Base-by-base conservation (phyloP, 1,140 invertebrate species). In the Drosophila kepulauana region DNA sequence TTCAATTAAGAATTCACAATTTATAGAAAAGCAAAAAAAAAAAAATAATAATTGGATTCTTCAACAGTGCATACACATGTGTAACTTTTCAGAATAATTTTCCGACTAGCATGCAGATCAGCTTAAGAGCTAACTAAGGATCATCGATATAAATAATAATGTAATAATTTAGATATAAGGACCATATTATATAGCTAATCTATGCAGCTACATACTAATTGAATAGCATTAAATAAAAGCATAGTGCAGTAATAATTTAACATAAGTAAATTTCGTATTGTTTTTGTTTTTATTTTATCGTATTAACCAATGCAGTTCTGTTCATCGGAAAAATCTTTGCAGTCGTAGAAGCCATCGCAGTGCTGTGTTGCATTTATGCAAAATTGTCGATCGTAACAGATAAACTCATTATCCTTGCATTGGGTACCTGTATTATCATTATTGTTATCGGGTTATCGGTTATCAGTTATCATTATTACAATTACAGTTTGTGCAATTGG, bases 241-340 rank as follows among this genome's bases (percentile, higher is more conserved):
- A 43, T 48, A 48, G 35, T 38, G 35, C 35, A 38, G 16, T 45
- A 28, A 59, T 45, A 28, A 59, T 35, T 62, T 57, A 46, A 35
- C 15, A 11, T 16, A 16, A 28, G 33, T 49, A 54, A 52, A 38
- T 56, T 61, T 62, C 35, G 16, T 28, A 5, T 48, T 25, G 20
- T 25, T 25, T 25, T 25, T 25, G 20, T 25, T 25, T 25, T 25
- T 25, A 4, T 62, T 79, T 38, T 38, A 38, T 38, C 10, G 35
- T 38, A 90, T 89, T 89, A 92, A 92, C 92, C 92, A 93, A 96
- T 94, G 95, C 97, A 98, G 93, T 96, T 95, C 93, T 97, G 95
- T 94, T 98, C 97, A 93, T 98, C 98, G 78, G 97, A 97, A 94
- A 96, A 96, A 94, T 98, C 97, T 93, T 94, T 95, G 94, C 98